Evolutionary conservation across 1,140 invertebrate genomes (phyloP).

Genomic region (Drosophila saltans): DNA sequence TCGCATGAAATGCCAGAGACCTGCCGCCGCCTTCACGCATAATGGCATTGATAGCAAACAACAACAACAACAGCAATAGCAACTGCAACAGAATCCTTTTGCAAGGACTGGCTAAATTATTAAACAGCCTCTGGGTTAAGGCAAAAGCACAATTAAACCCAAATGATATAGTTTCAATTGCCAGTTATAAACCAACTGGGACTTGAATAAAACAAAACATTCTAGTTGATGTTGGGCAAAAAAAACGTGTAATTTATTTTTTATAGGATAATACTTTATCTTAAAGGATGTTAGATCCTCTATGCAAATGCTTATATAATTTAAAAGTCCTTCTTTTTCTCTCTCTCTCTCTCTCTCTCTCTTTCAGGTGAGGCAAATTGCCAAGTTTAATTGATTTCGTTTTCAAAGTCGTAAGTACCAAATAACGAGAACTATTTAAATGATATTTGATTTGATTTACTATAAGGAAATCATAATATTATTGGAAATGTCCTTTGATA

Average conservation of each 20-base stretch:
- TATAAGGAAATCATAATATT: too few species aligned
- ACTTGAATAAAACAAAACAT: too few species aligned
- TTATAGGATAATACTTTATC: too few species aligned
- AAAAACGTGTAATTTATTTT: too few species aligned
- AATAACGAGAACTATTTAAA: too few species aligned
- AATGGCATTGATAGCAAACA: slow-evolving; percentile 40
- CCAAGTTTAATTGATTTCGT: too few species aligned
- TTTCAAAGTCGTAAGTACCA: neutral
- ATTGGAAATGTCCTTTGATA: too few species aligned
- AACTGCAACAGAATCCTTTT: slow-evolving; percentile 17
- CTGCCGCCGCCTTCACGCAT: slow-evolving; percentile 14
- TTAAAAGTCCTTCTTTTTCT: neutral
- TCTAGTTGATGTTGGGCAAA: neutral
- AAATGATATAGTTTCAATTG: slow-evolving; percentile 46
- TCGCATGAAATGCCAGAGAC: slow-evolving; percentile 40
- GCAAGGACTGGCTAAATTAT: slow-evolving; percentile 61
- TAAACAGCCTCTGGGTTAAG: slow-evolving; percentile 45
- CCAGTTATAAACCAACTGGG: slow-evolving; percentile 39
- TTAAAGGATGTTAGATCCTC: too few species aligned
- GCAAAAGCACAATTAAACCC: slow-evolving; percentile 32
- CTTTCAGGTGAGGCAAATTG: neutral
- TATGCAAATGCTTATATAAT: neutral
- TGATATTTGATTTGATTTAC: too few species aligned
- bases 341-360: neutral
- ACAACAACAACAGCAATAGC: neutral